These are phyloP conservation scores for Platalea minor DNA, from an alignment of 2,797 vertebrate genomes.

Conservation along the genomic window DNA sequence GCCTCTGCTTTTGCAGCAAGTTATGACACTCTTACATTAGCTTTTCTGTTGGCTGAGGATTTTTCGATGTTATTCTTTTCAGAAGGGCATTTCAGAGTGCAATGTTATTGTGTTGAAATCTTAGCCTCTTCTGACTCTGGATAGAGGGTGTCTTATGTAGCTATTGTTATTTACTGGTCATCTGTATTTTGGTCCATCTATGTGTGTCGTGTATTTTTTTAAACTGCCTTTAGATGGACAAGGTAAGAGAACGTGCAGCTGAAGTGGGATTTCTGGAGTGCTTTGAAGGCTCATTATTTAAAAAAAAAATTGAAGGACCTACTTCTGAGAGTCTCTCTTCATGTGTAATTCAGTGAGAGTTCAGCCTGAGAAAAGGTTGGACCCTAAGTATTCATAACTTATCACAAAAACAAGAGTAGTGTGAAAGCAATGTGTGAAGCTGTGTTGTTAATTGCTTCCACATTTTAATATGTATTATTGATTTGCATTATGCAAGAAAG, in stretches of 20 bases:
- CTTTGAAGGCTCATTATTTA: background rate
- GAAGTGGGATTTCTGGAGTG: background rate
- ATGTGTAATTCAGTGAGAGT: conserved; percentile 64
- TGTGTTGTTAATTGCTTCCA: conserved; percentile 37
- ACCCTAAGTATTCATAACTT: conserved; percentile 22
- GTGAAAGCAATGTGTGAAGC: conserved; percentile 47
- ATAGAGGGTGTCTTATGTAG: background rate
- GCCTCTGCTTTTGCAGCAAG: background rate
- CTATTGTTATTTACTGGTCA: background rate
- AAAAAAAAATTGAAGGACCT: conserved; percentile 34
- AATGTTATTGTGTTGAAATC: background rate
- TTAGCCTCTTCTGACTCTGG: background rate
- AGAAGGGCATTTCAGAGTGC: background rate
- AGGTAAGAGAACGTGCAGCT: background rate
- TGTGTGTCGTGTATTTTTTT: background rate
- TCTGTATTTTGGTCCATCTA: background rate
- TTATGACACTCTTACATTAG: background rate
- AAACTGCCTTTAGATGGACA: background rate
- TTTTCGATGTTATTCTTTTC: background rate
- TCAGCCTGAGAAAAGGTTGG: conserved; percentile 38
- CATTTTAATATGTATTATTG: conserved; percentile 24
- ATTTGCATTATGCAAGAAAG: background rate
- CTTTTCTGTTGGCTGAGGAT: background rate
- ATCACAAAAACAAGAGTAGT: conserved; percentile 1
- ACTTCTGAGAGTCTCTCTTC: background rate